Evolutionary conservation across 1,140 invertebrate genomes (phyloP).

Genomic region (Atta texana): DNA sequence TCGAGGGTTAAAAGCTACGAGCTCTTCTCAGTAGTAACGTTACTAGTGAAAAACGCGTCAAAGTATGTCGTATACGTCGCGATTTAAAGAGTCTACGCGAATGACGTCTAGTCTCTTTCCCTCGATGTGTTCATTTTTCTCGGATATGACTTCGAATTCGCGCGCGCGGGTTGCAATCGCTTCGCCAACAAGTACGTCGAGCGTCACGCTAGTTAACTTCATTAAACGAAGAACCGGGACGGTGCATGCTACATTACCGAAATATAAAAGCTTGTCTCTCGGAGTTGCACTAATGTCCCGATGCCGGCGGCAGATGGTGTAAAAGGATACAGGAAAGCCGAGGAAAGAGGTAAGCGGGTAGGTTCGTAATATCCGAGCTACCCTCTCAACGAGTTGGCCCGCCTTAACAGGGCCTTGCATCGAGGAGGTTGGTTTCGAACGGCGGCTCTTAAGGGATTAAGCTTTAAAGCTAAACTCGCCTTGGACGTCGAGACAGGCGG

Average conservation of each 20-base stretch:
- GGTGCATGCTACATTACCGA: constrained; percentile 58
- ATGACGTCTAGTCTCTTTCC: background rate
- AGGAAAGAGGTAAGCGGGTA: background rate
- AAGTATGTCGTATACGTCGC: constrained; percentile 4
- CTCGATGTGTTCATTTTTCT: constrained; percentile 11
- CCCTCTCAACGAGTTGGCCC: constrained; percentile 54
- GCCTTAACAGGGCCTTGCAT: constrained; percentile 70
- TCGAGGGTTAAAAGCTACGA: constrained; percentile 16
- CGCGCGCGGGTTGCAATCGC: constrained; percentile 40
- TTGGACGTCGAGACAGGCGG: constrained; percentile 35
- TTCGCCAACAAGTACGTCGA: constrained; percentile 56
- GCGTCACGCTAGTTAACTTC: constrained; percentile 61
- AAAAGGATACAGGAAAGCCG: constrained; percentile 49
- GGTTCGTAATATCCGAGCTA: constrained; percentile 67
- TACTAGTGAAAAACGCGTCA: background rate
- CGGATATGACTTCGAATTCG: background rate
- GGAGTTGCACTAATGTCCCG: constrained; percentile 62
- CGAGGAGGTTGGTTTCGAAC: constrained; percentile 71
- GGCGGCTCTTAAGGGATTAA: constrained; percentile 70
- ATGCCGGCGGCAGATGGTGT: constrained; percentile 67
- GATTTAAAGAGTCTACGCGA: constrained; percentile 30
- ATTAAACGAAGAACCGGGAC: constrained; percentile 50
- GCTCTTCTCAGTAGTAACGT: background rate
- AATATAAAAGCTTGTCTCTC: constrained; percentile 60
- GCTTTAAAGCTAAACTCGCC: constrained; percentile 73